Evolutionary conservation across 2,113 vertebrate genomes (phyloP).

Genomic region (Heptranchias perlo): DNA sequence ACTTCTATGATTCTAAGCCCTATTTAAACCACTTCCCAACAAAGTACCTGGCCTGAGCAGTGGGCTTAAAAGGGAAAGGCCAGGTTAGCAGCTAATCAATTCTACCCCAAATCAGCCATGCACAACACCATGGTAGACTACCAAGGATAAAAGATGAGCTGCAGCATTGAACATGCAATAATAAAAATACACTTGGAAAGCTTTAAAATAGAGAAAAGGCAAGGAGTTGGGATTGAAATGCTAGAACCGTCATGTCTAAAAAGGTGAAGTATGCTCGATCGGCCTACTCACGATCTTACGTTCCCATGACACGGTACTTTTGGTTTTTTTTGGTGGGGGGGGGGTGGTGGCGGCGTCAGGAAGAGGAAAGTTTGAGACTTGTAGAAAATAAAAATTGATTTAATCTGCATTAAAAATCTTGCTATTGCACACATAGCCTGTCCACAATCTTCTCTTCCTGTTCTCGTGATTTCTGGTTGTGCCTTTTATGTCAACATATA

Average conservation of each 20-base stretch:
- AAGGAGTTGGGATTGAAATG: neutral
- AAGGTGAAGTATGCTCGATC: neutral
- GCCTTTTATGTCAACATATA: neutral
- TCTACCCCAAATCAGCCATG: neutral
- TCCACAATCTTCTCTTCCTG: neutral
- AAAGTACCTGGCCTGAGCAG: neutral
- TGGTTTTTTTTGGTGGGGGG: no score
- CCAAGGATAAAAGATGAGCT: neutral
- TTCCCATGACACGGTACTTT: no score
- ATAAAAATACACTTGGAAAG: neutral
- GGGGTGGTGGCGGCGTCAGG: no score
- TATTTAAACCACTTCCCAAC: neutral
- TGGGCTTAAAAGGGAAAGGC: neutral
- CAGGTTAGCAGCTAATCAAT: neutral
- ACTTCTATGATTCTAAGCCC: no score
- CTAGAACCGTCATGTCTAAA: neutral
- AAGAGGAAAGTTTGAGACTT: neutral
- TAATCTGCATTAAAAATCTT: neutral
- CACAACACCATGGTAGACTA: neutral
- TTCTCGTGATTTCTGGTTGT: neutral
- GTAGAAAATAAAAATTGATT: neutral
- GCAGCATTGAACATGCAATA: neutral
- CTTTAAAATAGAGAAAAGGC: neutral
- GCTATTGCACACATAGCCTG: neutral
- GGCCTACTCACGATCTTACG: neutral